phyloP scores from a whole-genome alignment of 2,888 invertebrate species.

The Euproctis similis region DNA sequence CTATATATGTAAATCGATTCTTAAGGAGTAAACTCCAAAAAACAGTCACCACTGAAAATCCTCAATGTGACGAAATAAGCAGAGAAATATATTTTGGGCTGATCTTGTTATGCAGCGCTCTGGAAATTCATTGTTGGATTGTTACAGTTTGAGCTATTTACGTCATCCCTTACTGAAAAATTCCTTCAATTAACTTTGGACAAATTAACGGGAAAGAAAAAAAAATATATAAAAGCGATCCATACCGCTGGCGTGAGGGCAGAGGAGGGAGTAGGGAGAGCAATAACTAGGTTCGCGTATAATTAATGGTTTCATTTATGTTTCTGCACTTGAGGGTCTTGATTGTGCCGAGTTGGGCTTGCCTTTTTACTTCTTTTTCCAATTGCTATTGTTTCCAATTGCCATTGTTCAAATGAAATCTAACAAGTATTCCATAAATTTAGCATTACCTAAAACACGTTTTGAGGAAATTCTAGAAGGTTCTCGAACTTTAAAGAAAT shows the following conservation, averaged over 20 bases:
- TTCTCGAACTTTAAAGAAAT: too few species aligned
- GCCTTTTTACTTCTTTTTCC: conserved; percentile 53
- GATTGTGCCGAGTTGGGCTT: conserved; percentile 65
- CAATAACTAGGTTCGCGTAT: conserved; percentile 68
- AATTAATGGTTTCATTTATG: conserved; percentile 76
- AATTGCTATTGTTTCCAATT: conserved; percentile 63
- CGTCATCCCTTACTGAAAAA: conserved; percentile 43
- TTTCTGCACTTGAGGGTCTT: conserved; percentile 71
- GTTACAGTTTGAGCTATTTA: conserved; percentile 46
- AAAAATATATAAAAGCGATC: conserved; percentile 54
- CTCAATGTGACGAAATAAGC: conserved; percentile 24
- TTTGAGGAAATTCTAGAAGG: too few species aligned
- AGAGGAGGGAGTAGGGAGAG: conserved; percentile 41
- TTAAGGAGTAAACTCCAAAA: too few species aligned
- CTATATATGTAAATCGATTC: too few species aligned
- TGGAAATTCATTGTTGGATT: conserved; percentile 33
- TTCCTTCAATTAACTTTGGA: conserved; percentile 63
- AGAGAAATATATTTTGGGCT: conserved; percentile 34
- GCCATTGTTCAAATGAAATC: conserved; percentile 56
- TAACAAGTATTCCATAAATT: too few species aligned
- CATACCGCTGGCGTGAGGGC: conserved; percentile 27
- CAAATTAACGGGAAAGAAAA: conserved; percentile 58
- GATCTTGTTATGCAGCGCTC: conserved; percentile 41
- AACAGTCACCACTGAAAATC: too few species aligned
- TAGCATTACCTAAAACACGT: too few species aligned